Evolutionary conservation across 2,113 vertebrate genomes (phyloP).

Genomic region (Pseudolaguvia tuberculata): DNA sequence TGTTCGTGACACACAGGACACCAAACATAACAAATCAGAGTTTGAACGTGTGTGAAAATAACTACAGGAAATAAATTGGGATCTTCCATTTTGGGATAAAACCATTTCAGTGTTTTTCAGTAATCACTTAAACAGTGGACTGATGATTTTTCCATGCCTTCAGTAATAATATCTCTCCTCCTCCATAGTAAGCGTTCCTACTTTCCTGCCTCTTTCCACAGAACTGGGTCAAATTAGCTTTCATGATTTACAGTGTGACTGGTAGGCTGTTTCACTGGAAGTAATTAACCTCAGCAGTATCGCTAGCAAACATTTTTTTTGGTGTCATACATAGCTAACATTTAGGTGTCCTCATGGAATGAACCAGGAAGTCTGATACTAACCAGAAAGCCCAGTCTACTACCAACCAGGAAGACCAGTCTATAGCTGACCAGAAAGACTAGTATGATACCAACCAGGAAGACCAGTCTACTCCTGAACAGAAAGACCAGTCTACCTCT

Average conservation of each 20-base stretch:
- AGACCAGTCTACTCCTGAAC: too few species aligned
- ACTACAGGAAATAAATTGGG: constrained; percentile 12
- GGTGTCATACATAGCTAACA: too few species aligned
- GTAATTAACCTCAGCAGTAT: neutral
- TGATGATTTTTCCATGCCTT: constrained; percentile 54
- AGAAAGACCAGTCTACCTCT: too few species aligned
- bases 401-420: too few species aligned
- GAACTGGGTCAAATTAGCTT: constrained; percentile 24
- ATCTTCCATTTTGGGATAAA: neutral
- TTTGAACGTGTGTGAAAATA: constrained; percentile 17
- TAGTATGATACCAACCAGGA: too few species aligned
- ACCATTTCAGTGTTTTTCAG: constrained; percentile 53
- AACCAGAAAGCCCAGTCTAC: too few species aligned
- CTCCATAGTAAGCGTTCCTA: constrained; percentile 40
- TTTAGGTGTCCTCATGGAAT: neutral
- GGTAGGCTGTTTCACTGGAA: neutral
- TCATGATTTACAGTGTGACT: constrained; percentile 45
- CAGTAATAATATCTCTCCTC: constrained; percentile 53
- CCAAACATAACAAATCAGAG: constrained; percentile 31
- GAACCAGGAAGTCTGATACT: too few species aligned
- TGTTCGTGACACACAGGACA: constrained; percentile 43
- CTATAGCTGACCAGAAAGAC: too few species aligned
- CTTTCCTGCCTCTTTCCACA: constrained; percentile 8
- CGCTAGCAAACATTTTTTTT: neutral
- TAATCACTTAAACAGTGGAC: constrained; percentile 63